Base-by-base conservation (phyloP, 2,797 vertebrate species). In the Enteromius fasciolatus region DNA sequence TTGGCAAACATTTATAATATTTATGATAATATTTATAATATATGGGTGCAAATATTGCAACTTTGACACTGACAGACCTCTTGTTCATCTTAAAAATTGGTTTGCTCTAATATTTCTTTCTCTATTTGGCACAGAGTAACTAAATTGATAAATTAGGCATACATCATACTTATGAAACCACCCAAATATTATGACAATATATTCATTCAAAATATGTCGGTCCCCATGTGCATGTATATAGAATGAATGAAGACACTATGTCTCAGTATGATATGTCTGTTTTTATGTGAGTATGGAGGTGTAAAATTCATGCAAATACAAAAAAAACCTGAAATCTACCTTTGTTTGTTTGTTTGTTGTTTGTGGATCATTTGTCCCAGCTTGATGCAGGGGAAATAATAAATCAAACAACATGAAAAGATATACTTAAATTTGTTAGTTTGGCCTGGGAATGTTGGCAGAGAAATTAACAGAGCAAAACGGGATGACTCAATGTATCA, bases 401-500 rank as follows among this genome's bases (percentile, higher is more conserved):
- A 61, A 39, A 39, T 10, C 23, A 84, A 61, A 67, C 54, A 72
- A 44, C 69, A 10, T 36, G 41, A 61, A 33, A 28, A 87, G 39
- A 59, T 52, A 61, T 50, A 23, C 8, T 20, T 52, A n/a, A 44
- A 73, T 64, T 74, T 72, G 59, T 46, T 67, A 25, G 66, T 72
- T 63, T 81, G 59, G 11, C 18, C 63, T 76, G 80, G 48, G 50
- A 67, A 74, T 66, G 46, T 41, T 54, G n/a, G 70, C 44, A 81
- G 25, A 72, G 66, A 77, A 79, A 68, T 31, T 44, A 23, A 36
- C 3, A 28, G 63, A 70, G 70, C 41, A 63, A 54, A 76, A 44
- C 20, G 11, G 17, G 50, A 63, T 87, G 86, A 86, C 79, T 86
- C 82, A 84, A 48, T 68, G 52, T 67, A 85, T 85, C 80, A 85